Percentiles rank a stretch among this genome's conserved stretches.
Evolutionary conservation across 2,888 invertebrate genomes (phyloP).

Genomic region (Cosmia pyralina): DNA sequence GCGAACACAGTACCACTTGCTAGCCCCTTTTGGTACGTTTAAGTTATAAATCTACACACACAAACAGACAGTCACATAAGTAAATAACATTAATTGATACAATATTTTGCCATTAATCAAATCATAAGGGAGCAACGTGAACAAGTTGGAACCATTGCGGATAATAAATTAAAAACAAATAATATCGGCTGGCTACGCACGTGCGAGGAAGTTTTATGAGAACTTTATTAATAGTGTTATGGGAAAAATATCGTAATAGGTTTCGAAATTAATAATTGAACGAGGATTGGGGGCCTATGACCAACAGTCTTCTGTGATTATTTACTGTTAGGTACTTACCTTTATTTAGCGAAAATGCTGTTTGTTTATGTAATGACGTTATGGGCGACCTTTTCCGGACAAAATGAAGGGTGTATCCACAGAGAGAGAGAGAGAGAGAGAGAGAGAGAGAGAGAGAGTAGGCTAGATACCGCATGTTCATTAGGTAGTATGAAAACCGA

Average conservation of each 20-base stretch:
- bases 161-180: constrained; percentile 72
- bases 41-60: background rate
- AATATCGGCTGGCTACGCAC: constrained; percentile 48
- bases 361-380: background rate
- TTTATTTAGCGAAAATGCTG: background rate
- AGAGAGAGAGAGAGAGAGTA: too few species aligned
- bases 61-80: background rate
- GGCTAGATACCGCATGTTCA: too few species aligned
- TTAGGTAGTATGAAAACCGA: too few species aligned
- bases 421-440: too few species aligned
- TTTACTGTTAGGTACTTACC: background rate
- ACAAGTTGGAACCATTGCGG: constrained; percentile 62
- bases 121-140: constrained; percentile 63
- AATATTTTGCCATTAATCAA: constrained; percentile 72
- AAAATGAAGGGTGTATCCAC: background rate
- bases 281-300: background rate
- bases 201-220: constrained; percentile 9
- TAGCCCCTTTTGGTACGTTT: background rate
- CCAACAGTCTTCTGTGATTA: background rate
- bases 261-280: constrained; percentile 4
- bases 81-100: constrained; percentile 45
- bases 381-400: background rate
- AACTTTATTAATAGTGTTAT: constrained; percentile 14
- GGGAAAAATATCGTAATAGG: constrained; percentile 1
- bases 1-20: background rate